These are phyloP conservation scores for Clarias laeviceps DNA, from an alignment of 2,797 vertebrate species.

Conservation along the genomic window DNA sequence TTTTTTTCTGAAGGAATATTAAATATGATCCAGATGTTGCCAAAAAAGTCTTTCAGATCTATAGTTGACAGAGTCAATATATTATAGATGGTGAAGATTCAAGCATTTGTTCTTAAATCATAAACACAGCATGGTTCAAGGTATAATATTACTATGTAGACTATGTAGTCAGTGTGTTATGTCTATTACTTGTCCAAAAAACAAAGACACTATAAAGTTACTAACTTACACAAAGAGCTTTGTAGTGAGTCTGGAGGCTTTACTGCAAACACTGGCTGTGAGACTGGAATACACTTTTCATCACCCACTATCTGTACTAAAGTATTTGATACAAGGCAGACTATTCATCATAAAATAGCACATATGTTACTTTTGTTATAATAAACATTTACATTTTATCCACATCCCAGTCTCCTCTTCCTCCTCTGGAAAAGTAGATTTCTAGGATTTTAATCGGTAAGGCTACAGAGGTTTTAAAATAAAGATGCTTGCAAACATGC, in stretches of 20 bases:
- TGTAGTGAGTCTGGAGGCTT: slow-evolving; percentile 11
- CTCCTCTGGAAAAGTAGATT: background rate
- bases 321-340: background rate
- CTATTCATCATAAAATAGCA: background rate
- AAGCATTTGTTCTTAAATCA: background rate
- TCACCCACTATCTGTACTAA: background rate
- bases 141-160: slow-evolving; percentile 1
- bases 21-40: background rate
- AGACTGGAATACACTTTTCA: background rate
- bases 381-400: background rate
- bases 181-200: slow-evolving; percentile 2
- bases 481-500: background rate
- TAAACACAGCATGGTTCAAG: background rate
- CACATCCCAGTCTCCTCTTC: background rate
- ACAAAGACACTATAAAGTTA: slow-evolving; percentile 6
- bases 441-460: background rate
- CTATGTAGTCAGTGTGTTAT: background rate
- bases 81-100: background rate
- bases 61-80: background rate
- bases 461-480: background rate
- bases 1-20: background rate
- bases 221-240: slow-evolving; percentile 32
- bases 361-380: background rate
- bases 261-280: background rate
- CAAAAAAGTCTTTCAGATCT: background rate